Base-by-base conservation (phyloP, 2,888 invertebrate species). In the Agrenia bidenticulata region DNA sequence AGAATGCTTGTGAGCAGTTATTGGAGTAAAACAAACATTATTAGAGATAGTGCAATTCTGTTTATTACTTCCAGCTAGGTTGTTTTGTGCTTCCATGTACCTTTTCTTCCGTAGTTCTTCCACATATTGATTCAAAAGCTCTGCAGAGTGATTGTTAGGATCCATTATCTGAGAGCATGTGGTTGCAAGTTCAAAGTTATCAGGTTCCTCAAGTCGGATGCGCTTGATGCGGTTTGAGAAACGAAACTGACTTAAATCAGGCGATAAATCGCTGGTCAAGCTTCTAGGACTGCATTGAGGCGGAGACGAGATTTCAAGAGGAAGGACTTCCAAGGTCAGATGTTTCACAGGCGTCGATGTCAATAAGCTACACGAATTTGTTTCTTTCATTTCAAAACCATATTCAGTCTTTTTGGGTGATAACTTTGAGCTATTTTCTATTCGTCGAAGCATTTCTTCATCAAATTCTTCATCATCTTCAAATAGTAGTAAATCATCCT, bases 231-330 rank as follows among this genome's bases (percentile, higher is more conserved):
- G 56, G 23, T 64, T 59, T 41, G 37, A n/a, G 9, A 54, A 17
- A 1, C 57, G 53, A 21, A 41, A 51, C 57, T 51, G 57, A 50
- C 51, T 64, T n/a, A 64, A 23, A 19, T 64, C 54, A 5, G 59
- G 53, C 1, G 50, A 54, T 2, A 41, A 21, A 23, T 51, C 51
- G 23, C 51, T 51, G 7, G 19, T 21, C 2, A 15, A 2, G 51
- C 51, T 51, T 7, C 9, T 51, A 9, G 51, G 51, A 19, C 51
- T 51, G 9, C n/a, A 5, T 45, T 5, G 45, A 17, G 45, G 45
- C 5, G 45, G 15, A 45, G 45, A n/a, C 39, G 39, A 39, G 9
- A 39, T 39, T 39, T 39, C 39, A 39, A 39, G 15, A 39, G 39
- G 9, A n/a, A n/a, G n/a, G n/a, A n/a, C 5, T 32, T 32, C 32